These are phyloP conservation scores for Erpobdella octoculata DNA, from an alignment of 2,888 invertebrate genomes.

Conservation along the genomic window DNA sequence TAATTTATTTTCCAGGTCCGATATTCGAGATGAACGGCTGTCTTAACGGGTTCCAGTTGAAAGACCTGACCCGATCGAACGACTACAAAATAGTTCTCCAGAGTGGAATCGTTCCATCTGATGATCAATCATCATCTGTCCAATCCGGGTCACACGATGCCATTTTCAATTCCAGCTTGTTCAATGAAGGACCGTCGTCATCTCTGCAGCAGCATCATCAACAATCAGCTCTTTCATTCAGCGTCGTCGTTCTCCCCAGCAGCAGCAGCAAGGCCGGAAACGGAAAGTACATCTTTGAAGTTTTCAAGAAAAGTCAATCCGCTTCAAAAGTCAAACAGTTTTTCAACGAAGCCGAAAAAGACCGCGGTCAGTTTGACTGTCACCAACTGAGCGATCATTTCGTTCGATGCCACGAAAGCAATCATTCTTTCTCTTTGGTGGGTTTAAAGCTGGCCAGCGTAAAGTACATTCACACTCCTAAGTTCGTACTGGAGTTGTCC, in stretches of 20 bases:
- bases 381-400: constrained; percentile 22
- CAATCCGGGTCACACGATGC: too few species aligned
- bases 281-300: not conserved
- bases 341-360: not conserved
- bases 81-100: constrained; percentile 74
- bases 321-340: not conserved
- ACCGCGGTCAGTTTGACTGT: constrained; percentile 21
- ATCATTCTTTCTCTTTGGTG: constrained; percentile 37
- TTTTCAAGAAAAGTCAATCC: not conserved
- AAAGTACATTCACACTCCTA: constrained; percentile 85
- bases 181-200: not conserved
- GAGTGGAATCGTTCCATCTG: constrained; percentile 67
- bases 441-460: constrained; percentile 73
- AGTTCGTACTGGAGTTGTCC: constrained; percentile 73
- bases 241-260: not conserved
- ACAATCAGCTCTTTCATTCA: not conserved
- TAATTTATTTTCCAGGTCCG: constrained; percentile 43
- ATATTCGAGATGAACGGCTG: constrained; percentile 70
- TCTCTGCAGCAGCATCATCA: constrained; percentile 4
- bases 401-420: not conserved
- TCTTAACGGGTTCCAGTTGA: constrained; percentile 76
- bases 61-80: constrained; percentile 76
- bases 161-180: not conserved
- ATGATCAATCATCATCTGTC: too few species aligned
- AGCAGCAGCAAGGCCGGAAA: not conserved